phyloP scores from a whole-genome alignment of 2,113 vertebrate species.

The Ctenomys sociabilis region DNA sequence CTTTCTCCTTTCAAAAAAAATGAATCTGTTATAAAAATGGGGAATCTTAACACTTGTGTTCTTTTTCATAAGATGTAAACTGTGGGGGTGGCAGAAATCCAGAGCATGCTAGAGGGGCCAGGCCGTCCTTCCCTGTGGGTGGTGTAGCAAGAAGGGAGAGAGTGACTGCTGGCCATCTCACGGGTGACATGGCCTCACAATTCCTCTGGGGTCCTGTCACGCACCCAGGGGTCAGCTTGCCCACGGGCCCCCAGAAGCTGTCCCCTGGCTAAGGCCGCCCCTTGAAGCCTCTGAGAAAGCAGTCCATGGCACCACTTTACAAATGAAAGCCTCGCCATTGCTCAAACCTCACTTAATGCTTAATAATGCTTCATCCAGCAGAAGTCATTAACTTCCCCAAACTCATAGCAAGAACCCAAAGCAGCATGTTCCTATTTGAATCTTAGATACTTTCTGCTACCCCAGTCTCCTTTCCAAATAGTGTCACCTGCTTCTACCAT shows the following conservation, averaged over 20 bases:
- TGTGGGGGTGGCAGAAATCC: neutral
- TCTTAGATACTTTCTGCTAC: neutral
- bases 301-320: neutral
- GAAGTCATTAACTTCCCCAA: neutral
- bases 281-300: neutral
- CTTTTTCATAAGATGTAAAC: slow-evolving; percentile 49
- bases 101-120: neutral
- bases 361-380: too few species aligned
- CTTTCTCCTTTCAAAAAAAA: neutral
- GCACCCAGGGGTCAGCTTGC: neutral
- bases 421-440: neutral
- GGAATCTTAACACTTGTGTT: slow-evolving; percentile 60
- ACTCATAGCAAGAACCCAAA: neutral
- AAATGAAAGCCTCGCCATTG: neutral
- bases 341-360: too few species aligned
- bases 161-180: neutral
- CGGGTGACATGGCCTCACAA: neutral
- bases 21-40: slow-evolving; percentile 48
- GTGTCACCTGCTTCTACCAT: neutral
- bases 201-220: neutral
- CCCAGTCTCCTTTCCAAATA: neutral
- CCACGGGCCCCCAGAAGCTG: neutral
- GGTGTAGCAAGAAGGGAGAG: neutral
- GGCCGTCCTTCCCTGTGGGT: neutral
- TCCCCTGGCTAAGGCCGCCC: neutral